Evolutionary conservation across 2,797 vertebrate genomes (phyloP).

Genomic region (Schizopygopsis malacanthus): DNA sequence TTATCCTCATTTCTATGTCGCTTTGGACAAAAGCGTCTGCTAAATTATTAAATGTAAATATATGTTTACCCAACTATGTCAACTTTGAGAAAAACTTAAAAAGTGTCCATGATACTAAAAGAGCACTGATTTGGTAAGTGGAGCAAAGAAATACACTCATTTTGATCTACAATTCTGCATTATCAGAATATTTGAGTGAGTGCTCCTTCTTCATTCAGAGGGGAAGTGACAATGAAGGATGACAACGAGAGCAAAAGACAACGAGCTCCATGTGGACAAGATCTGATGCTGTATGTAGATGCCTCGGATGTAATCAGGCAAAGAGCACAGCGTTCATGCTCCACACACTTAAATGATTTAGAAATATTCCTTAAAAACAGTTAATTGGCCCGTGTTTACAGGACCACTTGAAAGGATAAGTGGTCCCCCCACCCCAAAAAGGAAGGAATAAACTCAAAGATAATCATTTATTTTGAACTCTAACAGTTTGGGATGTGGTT

Average conservation of each 20-base stretch:
- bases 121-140: neutral
- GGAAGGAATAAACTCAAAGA: neutral
- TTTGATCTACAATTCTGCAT: neutral
- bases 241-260: neutral
- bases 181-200: neutral
- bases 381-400: constrained; percentile 24
- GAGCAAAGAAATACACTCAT: neutral
- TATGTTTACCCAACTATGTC: too few species aligned
- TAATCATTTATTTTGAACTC: constrained; percentile 26
- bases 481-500: neutral
- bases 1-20: too few species aligned
- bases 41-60: too few species aligned
- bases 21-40: too few species aligned
- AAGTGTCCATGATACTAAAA: neutral
- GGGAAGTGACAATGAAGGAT: too few species aligned
- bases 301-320: neutral
- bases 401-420: constrained; percentile 18
- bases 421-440: neutral
- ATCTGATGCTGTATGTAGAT: neutral
- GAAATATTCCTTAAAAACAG: constrained; percentile 12
- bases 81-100: too few species aligned
- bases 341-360: neutral
- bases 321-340: constrained; percentile 4
- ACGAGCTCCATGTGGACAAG: neutral
- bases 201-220: neutral